Evolutionary conservation across 2,113 vertebrate genomes (phyloP), one percentile per base, ranked within the genome.

Genomic region (Eublepharis macularius): DNA sequence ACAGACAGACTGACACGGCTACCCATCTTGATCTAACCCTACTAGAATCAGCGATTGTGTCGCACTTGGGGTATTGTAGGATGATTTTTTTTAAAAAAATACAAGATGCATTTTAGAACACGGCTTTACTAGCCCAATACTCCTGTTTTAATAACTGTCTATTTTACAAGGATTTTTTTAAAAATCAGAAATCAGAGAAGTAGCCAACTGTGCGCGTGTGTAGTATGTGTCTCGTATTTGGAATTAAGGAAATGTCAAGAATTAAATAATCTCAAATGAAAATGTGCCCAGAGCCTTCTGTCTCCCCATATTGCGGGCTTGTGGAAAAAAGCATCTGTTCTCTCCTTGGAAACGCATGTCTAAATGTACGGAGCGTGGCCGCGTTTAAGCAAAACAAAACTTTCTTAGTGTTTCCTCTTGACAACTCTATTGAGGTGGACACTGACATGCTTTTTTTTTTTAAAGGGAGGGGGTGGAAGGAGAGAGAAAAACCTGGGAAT

Each of bases 371-470:
- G 83, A 94, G 86, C 89, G 82, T 85, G 84, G 87, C 39, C 74
- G 76, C 45, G 81, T 75, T 41, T 24, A 69, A 66, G 72, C 43
- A 68, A 81, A 68, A n/a, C 86, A 68, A 82, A 76, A 76, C 73
- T 91, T 54, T 84, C 86, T 93, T 92, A 87, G 89, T 36, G 78
- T 90, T 92, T 88, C 86, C 91, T 92, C 79, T 93, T 94, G 92
- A 94, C 92, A 89, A 92, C 89, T 90, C 91, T 91, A 90, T 94
- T 94, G 94, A 94, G 93, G 86, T 90, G 86, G 76, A 88, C 89
- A 79, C 84, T 93, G 90, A 93, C 92, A 92, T 93, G 91, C 92
- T 88, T 87, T 95, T 94, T 90, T 92, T 91, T 93, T 41, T 78
- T n/a, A 85, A 70, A 49, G 43, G 43, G 49, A 76, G 69, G 24